Evolutionary conservation across 2,888 invertebrate genomes (phyloP).

Genomic region (Choreutis nemorana): DNA sequence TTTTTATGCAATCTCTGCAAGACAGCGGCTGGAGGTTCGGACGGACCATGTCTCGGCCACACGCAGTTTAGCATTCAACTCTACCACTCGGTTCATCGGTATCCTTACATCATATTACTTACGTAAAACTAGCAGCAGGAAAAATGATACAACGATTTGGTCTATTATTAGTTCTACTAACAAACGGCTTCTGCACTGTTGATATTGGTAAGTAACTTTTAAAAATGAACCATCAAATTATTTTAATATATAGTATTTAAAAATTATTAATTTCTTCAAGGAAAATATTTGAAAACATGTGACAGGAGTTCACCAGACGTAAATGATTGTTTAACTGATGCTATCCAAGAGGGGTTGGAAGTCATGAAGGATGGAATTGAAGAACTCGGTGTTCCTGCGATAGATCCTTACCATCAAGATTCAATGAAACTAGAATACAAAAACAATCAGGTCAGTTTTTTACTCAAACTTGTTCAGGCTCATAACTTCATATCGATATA

Average conservation of each 20-base stretch:
- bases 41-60: too few species aligned
- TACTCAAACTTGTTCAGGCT: background rate
- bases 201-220: slow-evolving; percentile 33
- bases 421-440: slow-evolving; percentile 45
- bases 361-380: slow-evolving; percentile 45
- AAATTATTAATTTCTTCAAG: slow-evolving; percentile 21
- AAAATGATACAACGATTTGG: too few species aligned
- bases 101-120: too few species aligned
- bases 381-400: slow-evolving; percentile 51
- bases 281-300: slow-evolving; percentile 62
- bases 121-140: too few species aligned
- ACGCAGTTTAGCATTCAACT: too few species aligned
- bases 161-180: too few species aligned
- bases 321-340: slow-evolving; percentile 66
- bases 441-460: slow-evolving; percentile 47
- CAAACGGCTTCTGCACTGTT: too few species aligned
- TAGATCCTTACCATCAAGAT: slow-evolving; percentile 61
- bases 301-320: slow-evolving; percentile 62
- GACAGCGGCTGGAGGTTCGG: too few species aligned
- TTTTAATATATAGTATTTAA: background rate
- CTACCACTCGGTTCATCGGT: too few species aligned
- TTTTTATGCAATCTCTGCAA: slow-evolving; percentile 33
- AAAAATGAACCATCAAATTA: background rate
- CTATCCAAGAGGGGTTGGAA: slow-evolving; percentile 55
- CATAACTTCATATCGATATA: background rate